Evolutionary conservation across 1,140 invertebrate species (phyloP), one percentile per base, ranked within the genome.

Genomic region (Planococcus citri): DNA sequence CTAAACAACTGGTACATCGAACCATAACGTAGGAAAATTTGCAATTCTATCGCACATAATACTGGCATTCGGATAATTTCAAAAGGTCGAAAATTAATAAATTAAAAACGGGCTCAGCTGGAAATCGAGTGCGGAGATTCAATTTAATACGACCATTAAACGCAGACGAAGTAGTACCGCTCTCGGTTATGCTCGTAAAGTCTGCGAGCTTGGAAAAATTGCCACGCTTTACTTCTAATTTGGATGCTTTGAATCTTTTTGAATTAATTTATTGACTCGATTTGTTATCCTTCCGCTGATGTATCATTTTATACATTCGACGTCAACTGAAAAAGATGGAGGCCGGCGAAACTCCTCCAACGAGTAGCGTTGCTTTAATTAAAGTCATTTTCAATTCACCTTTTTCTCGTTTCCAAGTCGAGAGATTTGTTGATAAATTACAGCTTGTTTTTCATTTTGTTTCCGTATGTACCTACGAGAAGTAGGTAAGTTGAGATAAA

Each of bases 201-300:
- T n/a, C n/a, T 20, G 6, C 41, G 12, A 17, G 41, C 12, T 51
- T 9, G 41, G 41, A 51, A 51, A 51, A 51, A 51, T 51, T 51
- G 17, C 41, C 10, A 51, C 41, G 41, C 41, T 14, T 20, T 20
- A 17, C 41, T 51, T 20, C 6, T 17, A 51, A 51, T 51, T 51
- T 51, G n/a, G 41, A 51, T 51, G 41, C 17, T 14, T 51, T 51
- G 41, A 51, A 51, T 51, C 41, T 51, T 51, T 51, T 51, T 20
- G 41, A 51, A 51, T 51, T 51, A 51, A 51, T 51, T 51, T 51
- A 51, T 51, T 17, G 41, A 51, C 41, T 51, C 41, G 41, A 51
- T 51, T 51, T 51, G 41, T 51, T 51, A 51, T 51, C n/a, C 41
- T 51, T 51, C 17, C 41, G 17, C 17, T 14, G n/a, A 51, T 20